A percentile compares a stretch with the other conserved stretches of the same genome.
Conservation (phyloP, 2,113 vertebrate species). For the Phrynosoma blainvillii region DNA sequence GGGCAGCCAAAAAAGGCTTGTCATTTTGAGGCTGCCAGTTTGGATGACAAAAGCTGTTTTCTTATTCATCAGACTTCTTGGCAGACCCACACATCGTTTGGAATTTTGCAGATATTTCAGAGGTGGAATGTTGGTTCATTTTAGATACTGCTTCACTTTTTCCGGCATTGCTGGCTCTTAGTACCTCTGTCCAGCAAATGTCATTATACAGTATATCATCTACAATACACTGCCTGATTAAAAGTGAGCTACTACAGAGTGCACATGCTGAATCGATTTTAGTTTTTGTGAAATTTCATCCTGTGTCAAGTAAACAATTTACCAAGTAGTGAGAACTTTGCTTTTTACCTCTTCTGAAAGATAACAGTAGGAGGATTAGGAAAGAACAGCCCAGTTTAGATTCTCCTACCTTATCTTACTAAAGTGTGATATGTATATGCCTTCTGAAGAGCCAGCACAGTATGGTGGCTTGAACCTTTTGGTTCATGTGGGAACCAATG, state of each 20-base stretch:
- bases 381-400: neutral
- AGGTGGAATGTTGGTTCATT: conserved; percentile 29
- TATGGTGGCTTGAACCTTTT: no score
- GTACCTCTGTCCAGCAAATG: conserved; percentile 40
- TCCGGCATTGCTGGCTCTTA: conserved; percentile 20
- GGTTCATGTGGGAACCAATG: no score
- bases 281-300: conserved; percentile 30
- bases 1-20: conserved; percentile 62
- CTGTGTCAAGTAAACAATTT: conserved; percentile 27
- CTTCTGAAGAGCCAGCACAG: neutral
- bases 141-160: conserved; percentile 13
- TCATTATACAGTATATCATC: conserved; percentile 26
- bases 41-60: conserved; percentile 55
- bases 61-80: conserved; percentile 17
- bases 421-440: neutral
- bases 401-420: neutral
- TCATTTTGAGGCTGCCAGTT: conserved; percentile 51
- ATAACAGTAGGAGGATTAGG: neutral
- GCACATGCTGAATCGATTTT: conserved; percentile 11
- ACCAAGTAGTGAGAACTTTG: conserved; percentile 17
- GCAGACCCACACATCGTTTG: conserved; percentile 35
- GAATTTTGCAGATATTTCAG: conserved; percentile 34
- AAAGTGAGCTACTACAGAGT: conserved; percentile 28
- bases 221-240: conserved; percentile 36
- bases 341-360: neutral